Evolutionary conservation across 1,140 invertebrate species (phyloP).

Genomic region (Pantala flavescens): DNA sequence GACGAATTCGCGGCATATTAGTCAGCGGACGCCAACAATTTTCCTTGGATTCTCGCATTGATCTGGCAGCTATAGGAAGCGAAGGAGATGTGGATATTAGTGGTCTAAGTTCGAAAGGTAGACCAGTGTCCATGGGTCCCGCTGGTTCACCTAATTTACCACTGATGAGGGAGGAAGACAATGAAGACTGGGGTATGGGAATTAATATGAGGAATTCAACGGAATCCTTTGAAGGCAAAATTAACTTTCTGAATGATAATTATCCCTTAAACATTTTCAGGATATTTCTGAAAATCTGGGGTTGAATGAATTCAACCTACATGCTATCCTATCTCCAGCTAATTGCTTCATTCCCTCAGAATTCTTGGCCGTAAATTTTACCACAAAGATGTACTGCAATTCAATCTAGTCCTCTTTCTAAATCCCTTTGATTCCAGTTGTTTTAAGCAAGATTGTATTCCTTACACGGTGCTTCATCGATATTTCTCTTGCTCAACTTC

Average conservation of each 20-base stretch:
- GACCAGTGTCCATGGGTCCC: conserved; percentile 6
- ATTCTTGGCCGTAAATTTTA: too few species aligned
- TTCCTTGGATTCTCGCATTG: conserved; percentile 82
- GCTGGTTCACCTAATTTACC: conserved; percentile 10
- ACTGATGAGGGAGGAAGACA: conserved; percentile 19
- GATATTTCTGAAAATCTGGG: neutral
- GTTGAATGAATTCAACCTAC: neutral
- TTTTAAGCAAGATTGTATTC: too few species aligned
- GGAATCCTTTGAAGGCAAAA: neutral
- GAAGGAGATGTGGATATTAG: neutral
- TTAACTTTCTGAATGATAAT: neutral
- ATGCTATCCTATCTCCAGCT: neutral
- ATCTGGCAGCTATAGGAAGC: conserved; percentile 60
- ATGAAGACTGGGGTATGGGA: conserved; percentile 13
- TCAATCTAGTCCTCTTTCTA: too few species aligned
- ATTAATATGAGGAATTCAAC: neutral
- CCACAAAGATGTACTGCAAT: too few species aligned
- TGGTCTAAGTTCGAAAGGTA: neutral
- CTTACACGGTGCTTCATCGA: too few species aligned
- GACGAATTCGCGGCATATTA: conserved; percentile 73
- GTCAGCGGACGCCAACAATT: conserved; percentile 77
- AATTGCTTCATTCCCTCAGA: too few species aligned
- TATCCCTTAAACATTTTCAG: neutral
- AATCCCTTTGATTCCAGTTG: too few species aligned
- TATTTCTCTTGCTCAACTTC: too few species aligned